Conservation (phyloP, 2,797 vertebrate genomes). For the Melanotaenia pygmaea region DNA sequence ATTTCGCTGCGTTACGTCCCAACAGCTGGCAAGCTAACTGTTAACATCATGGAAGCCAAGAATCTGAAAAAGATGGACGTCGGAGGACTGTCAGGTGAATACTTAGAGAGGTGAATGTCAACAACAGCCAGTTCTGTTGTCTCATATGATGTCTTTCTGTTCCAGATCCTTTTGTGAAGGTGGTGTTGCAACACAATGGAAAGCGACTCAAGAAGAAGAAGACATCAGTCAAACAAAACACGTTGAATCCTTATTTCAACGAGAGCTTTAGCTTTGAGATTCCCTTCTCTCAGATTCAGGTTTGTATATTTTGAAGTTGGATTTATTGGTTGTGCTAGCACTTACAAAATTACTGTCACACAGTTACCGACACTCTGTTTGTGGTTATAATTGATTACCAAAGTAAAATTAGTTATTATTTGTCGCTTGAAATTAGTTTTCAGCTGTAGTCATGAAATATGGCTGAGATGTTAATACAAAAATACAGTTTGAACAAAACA, state of each 20-base stretch:
- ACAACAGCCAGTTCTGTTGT: background rate
- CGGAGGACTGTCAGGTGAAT: constrained; percentile 87
- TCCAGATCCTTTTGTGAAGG: constrained; percentile 91
- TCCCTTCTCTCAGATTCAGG: constrained; percentile 93
- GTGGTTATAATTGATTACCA: too few relatives aligned
- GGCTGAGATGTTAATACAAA: too few relatives aligned
- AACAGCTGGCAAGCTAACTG: constrained; percentile 89
- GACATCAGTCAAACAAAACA: constrained; percentile 93
- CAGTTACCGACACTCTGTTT: too few relatives aligned
- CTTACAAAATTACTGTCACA: too few relatives aligned
- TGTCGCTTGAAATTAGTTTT: too few relatives aligned
- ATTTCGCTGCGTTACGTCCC: constrained; percentile 94
- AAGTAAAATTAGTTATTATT: too few relatives aligned
- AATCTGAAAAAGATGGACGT: too few relatives aligned
- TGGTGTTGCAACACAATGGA: constrained; percentile 90
- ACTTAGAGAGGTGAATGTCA: background rate
- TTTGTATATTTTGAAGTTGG: constrained; percentile 40
- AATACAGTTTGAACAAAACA: too few relatives aligned
- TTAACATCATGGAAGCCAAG: constrained; percentile 75
- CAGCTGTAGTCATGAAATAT: too few relatives aligned
- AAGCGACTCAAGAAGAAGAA: constrained; percentile 94
- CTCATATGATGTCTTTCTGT: background rate
- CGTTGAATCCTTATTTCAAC: constrained; percentile 93
- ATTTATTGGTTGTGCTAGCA: background rate
- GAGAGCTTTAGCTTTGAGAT: constrained; percentile 95